Percentiles rank a stretch among this genome's conserved stretches.
These are phyloP conservation scores for Eubucco bourcierii DNA, from an alignment of 2,113 vertebrate species.

Conservation along the genomic window DNA sequence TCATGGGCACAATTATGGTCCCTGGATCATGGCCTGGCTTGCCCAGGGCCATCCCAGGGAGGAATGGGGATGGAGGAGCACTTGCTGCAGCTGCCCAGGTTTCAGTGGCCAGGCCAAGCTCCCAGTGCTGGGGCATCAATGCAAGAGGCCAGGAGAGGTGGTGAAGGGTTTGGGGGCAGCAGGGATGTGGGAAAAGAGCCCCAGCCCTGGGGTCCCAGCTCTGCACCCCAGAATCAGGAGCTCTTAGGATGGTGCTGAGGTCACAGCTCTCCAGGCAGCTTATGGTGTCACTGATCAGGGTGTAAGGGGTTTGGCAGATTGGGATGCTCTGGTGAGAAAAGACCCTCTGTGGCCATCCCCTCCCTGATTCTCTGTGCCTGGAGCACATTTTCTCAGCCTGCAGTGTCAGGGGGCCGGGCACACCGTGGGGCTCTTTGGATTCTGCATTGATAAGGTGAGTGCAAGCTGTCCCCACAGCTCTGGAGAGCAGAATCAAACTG, in stretches of 20 bases:
- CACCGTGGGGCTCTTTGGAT: constrained; percentile 1
- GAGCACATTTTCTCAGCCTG: constrained; percentile 10
- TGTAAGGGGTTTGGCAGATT: neutral
- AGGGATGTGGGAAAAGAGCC: neutral
- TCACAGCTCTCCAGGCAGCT: accelerated
- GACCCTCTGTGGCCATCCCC: neutral
- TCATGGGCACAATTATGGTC: neutral
- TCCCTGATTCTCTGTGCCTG: neutral
- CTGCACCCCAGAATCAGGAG: neutral
- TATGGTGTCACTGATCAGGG: accelerated
- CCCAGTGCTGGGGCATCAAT: neutral
- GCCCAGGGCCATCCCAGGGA: neutral
- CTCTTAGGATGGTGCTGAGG: accelerated
- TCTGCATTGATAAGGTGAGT: constrained; percentile 17
- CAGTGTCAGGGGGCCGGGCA: neutral
- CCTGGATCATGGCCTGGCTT: neutral
- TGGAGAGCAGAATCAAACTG: constrained; percentile 73
- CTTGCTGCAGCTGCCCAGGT: neutral
- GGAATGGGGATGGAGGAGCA: neutral
- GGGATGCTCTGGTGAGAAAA: constrained; percentile 32
- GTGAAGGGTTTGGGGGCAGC: neutral
- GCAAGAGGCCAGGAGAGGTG: neutral
- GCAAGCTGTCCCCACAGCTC: constrained; percentile 45
- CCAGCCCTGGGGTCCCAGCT: neutral
- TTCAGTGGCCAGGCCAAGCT: neutral